A percentile compares a stretch with the other conserved stretches of the same genome.
Evolutionary conservation across 2,797 vertebrate genomes (phyloP).

Genomic region (Pempheris klunzingeri): DNA sequence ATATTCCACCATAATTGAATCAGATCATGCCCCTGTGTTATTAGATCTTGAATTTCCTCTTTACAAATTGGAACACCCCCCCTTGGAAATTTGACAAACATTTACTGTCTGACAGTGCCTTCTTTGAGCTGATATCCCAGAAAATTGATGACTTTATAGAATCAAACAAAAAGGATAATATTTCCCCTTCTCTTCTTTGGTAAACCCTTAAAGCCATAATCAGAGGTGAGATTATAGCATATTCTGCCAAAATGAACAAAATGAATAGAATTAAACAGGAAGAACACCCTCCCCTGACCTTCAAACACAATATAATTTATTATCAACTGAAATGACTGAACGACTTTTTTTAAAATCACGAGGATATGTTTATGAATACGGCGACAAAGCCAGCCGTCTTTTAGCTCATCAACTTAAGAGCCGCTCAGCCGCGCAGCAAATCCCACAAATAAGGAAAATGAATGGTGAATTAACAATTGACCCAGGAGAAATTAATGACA

Average conservation of each 20-base stretch:
- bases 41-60: neutral
- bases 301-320: neutral
- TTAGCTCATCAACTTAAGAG: slow-evolving; percentile 11
- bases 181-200: neutral
- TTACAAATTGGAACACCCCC: neutral
- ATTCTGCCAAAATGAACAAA: neutral
- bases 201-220: slow-evolving; percentile 7
- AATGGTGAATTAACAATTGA: slow-evolving; percentile 11
- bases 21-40: slow-evolving; percentile 3
- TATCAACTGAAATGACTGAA: slow-evolving; percentile 2
- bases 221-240: neutral
- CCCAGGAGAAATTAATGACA: slow-evolving; percentile 23
- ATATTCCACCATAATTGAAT: neutral
- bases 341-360: neutral
- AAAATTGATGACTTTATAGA: slow-evolving; percentile 13
- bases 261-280: neutral
- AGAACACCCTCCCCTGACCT: neutral
- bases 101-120: rapidly evolving
- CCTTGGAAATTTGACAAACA: neutral
- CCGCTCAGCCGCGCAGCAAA: neutral
- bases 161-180: neutral
- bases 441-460: slow-evolving; percentile 3
- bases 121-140: slow-evolving; percentile 5
- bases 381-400: neutral
- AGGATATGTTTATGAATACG: neutral